Conservation (phyloP, 2,797 vertebrate species). For the Argyrosomus regius region DNA sequence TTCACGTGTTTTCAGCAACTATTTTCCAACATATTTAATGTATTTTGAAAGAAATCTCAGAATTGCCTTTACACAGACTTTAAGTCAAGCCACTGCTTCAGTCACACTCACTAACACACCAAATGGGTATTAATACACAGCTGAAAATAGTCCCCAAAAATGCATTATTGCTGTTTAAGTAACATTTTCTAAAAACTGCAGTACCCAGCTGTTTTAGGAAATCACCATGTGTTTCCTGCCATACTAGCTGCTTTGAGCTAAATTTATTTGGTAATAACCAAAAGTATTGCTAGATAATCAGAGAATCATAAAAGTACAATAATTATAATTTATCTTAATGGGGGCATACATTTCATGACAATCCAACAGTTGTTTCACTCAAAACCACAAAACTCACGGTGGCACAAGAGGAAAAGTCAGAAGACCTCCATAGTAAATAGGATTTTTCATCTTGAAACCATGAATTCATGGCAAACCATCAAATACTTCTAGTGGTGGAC, state of each 20-base stretch:
- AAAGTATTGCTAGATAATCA: not conserved
- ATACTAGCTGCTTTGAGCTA: not conserved
- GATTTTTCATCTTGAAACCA: not conserved
- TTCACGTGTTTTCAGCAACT: too few relatives aligned
- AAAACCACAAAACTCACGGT: not conserved
- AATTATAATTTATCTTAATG: not conserved
- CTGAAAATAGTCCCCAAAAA: not conserved
- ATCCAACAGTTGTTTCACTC: conserved; percentile 1
- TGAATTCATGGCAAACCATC: not conserved
- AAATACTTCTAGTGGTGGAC: not conserved
- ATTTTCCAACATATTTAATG: too few relatives aligned
- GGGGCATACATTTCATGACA: not conserved
- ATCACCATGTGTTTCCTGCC: not conserved
- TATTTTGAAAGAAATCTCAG: too few relatives aligned
- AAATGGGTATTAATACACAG: not conserved
- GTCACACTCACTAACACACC: not conserved
- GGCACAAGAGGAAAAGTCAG: not conserved
- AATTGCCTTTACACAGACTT: not conserved
- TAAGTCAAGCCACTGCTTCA: not conserved
- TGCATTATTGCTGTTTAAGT: not conserved
- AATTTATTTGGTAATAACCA: not conserved
- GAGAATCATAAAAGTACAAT: not conserved
- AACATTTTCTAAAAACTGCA: not conserved
- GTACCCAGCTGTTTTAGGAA: not conserved
- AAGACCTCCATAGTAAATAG: not conserved